Evolutionary conservation across 2,888 invertebrate species (phyloP), one percentile per base, ranked within the genome.

Genomic region (Liopterus haemorrhoidalis): DNA sequence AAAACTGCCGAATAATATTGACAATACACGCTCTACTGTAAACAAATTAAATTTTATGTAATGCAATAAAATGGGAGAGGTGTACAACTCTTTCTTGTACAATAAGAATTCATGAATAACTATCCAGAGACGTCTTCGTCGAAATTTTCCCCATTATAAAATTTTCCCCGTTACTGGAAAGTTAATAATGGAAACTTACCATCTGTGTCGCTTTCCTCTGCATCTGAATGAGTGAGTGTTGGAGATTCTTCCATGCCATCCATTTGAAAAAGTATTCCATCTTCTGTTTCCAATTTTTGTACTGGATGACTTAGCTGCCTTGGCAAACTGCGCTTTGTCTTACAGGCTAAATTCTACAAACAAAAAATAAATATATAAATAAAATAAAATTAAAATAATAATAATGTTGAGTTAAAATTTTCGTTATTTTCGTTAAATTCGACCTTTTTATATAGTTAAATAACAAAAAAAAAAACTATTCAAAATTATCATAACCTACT

Each of bases 251-350:
- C 81, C 67, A 76, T 76, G 38, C 81, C 87, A 64, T 90, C 90
- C 56, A 90, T 70, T 56, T 82, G 80, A 61, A 90, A 89, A 49
- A 89, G 70, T 66, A 86, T 85, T 8, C 79, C 74, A 56, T 83
- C 83, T 27, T 56, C 51, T 4, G 60, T 57, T 41, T 53, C 56
- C 31, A 30, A n/a, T 24, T 36, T 27, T 9, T 37, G 11, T n/a
- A 49, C 37, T 18, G 51, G 50, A n/a, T 45, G 47, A 30, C 48
- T 49, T 37, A 51, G 42, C 25, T 53, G 53, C 21, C 51, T 41
- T 6, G 46, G 32, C 9, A 48, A 28, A 22, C 14, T 38, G 4
- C 49, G 46, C 27, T 49, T 49, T 24, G 39, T 31, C 22, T 52
- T 50, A 24, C 16, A 38, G 9, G 48, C 50, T 38, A 48, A 45